phyloP scores from a whole-genome alignment of 2,113 vertebrate genomes.

The Apodemus sylvaticus region DNA sequence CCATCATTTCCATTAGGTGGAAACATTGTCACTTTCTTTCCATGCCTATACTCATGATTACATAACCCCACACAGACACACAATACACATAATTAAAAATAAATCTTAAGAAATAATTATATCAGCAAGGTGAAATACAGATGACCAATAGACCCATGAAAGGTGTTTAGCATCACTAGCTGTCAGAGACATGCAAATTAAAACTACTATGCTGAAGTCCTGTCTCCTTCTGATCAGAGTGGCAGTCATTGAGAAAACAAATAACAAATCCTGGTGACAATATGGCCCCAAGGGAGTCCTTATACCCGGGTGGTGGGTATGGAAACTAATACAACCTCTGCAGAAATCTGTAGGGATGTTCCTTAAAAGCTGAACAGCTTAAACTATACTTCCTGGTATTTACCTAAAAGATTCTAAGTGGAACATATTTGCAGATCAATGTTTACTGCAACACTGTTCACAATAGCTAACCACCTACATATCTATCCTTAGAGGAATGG shows the following conservation, averaged over 20 bases:
- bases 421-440: background rate
- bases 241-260: background rate
- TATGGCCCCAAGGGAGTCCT: too few relatives aligned
- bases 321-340: background rate
- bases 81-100: background rate
- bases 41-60: background rate
- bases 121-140: background rate
- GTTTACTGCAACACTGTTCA: background rate
- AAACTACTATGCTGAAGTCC: background rate
- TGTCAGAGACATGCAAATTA: background rate
- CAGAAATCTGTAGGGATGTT: background rate
- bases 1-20: background rate
- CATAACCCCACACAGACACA: background rate
- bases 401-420: background rate
- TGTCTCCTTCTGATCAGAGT: background rate
- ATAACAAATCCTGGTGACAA: background rate
- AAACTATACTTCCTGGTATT: background rate
- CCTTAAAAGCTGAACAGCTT: background rate
- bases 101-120: background rate
- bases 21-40: background rate
- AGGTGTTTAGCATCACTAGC: background rate
- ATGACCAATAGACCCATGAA: background rate
- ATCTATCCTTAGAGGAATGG: background rate
- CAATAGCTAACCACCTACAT: background rate
- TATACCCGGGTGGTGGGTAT: too few relatives aligned